These are phyloP conservation scores for Drosophila azteca DNA, from an alignment of 1,140 invertebrate species.

Conservation along the genomic window DNA sequence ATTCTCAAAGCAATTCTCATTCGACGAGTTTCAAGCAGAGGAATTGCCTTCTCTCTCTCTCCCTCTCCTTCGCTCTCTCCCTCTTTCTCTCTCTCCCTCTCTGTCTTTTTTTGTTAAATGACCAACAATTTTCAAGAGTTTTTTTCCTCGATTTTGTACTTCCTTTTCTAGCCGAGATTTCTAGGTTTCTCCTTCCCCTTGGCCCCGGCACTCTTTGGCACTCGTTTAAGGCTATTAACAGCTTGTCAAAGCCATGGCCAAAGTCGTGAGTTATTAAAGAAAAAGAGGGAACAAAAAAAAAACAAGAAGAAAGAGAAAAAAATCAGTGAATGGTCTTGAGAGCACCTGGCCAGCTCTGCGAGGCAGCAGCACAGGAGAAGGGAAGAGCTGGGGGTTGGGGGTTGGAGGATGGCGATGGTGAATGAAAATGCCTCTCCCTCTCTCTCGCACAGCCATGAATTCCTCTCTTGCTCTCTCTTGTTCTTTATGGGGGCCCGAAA, in stretches of 20 bases:
- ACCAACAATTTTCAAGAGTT: conserved; percentile 27
- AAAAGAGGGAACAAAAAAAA: conserved; percentile 17
- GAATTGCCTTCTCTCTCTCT: not conserved
- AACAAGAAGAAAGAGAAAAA: conserved; percentile 13
- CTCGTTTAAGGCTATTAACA: conserved; percentile 66
- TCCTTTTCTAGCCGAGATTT: conserved; percentile 17
- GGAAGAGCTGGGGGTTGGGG: too few species aligned
- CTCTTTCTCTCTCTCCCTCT: conserved; percentile 9
- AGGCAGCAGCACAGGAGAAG: not conserved
- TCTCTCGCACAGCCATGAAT: not conserved
- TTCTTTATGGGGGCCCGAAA: not conserved
- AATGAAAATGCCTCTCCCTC: conserved; percentile 3
- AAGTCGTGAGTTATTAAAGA: conserved; percentile 49
- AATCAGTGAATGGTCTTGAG: conserved; percentile 45
- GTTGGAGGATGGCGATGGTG: not conserved
- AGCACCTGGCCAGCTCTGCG: conserved; percentile 25
- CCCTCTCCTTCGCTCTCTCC: conserved; percentile 12
- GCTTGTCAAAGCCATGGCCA: conserved; percentile 60
- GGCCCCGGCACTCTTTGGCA: not conserved
- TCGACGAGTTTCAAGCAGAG: not conserved
- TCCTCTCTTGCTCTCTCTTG: not conserved
- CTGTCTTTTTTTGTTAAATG: conserved; percentile 46
- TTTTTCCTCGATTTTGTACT: conserved; percentile 11
- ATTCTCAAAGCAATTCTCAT: conserved; percentile 43
- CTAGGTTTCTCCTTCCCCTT: conserved; percentile 4